phyloP scores from a whole-genome alignment of 2,888 invertebrate species.

The Stegana nigrithorax region DNA sequence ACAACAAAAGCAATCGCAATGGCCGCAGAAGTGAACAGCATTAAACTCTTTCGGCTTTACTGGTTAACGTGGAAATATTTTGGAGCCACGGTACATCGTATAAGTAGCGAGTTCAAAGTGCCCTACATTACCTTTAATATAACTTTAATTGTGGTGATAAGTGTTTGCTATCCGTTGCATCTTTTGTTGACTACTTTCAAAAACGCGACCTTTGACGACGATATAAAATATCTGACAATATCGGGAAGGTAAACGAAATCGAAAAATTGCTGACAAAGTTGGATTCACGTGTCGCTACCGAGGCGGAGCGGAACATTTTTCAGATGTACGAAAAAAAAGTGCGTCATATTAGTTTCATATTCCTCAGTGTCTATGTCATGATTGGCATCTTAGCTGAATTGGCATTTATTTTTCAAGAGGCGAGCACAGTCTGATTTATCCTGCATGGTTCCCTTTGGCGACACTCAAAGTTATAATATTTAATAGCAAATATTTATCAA shows the following conservation, averaged over 20 bases:
- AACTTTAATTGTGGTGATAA: constrained; percentile 33
- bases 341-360: constrained; percentile 32
- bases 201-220: constrained; percentile 36
- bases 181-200: constrained; percentile 41
- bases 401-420: constrained; percentile 38
- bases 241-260: constrained; percentile 36
- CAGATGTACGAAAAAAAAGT: constrained; percentile 30
- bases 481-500: constrained; percentile 48
- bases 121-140: constrained; percentile 33
- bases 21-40: constrained; percentile 1
- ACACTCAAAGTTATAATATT: constrained; percentile 38
- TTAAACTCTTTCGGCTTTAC: constrained; percentile 37
- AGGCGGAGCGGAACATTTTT: constrained; percentile 35
- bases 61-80: constrained; percentile 43
- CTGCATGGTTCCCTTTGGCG: constrained; percentile 57
- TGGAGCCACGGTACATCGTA: constrained; percentile 29
- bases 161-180: constrained; percentile 53
- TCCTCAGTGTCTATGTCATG: constrained; percentile 39
- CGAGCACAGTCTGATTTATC: constrained; percentile 46
- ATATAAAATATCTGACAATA: constrained; percentile 46
- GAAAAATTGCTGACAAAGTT: constrained; percentile 40
- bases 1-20: too few species aligned
- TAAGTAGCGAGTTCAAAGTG: constrained; percentile 13
- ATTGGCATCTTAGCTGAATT: constrained; percentile 42
- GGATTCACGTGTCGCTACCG: constrained; percentile 38